phyloP scores from a whole-genome alignment of 2,888 invertebrate species.

The Acleris emargana region DNA sequence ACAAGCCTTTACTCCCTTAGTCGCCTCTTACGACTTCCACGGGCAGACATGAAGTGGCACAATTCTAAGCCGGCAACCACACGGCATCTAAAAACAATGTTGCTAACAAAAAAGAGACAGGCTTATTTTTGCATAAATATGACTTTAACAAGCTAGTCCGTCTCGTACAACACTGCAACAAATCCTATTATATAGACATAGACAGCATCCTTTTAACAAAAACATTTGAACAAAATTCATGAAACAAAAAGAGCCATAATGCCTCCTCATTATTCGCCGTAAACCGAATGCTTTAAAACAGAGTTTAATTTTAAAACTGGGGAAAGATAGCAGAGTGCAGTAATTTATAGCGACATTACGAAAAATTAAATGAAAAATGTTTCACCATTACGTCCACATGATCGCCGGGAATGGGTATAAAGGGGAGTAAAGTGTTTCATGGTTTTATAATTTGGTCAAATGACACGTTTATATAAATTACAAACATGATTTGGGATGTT shows the following conservation, averaged over 20 bases:
- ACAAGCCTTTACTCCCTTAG: too few relatives aligned
- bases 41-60: too few relatives aligned
- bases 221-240: constrained; percentile 18
- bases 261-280: constrained; percentile 33
- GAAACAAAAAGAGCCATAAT: constrained; percentile 28
- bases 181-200: too few relatives aligned
- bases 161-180: not conserved
- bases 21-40: too few relatives aligned
- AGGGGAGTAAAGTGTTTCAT: not conserved
- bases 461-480: not conserved
- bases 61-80: too few relatives aligned
- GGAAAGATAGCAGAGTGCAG: constrained; percentile 61
- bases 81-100: too few relatives aligned
- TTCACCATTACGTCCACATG: constrained; percentile 44
- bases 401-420: constrained; percentile 9
- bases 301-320: constrained; percentile 62
- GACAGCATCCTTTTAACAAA: not conserved
- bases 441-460: not conserved
- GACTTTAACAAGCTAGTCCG: too few relatives aligned
- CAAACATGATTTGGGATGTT: not conserved
- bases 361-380: constrained; percentile 68
- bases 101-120: too few relatives aligned
- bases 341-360: constrained; percentile 70
- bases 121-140: too few relatives aligned
- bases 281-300: constrained; percentile 52